Evolutionary conservation across 2,113 vertebrate species (phyloP).

Genomic region (Cyanoramphus novaezelandiae): DNA sequence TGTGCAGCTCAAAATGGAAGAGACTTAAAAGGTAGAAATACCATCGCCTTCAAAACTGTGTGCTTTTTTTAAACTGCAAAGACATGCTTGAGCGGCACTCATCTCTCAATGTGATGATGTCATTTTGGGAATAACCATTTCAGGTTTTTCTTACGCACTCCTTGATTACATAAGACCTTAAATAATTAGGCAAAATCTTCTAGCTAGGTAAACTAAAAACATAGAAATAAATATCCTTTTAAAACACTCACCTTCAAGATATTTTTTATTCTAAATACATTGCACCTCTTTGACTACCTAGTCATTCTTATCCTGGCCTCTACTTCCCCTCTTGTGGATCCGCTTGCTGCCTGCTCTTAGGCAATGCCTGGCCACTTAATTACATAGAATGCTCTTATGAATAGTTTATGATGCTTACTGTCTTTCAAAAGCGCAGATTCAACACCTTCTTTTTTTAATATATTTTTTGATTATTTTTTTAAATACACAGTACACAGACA

Average conservation of each 20-base stretch:
- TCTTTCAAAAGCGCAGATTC: conserved; percentile 72
- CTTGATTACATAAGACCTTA: conserved; percentile 23
- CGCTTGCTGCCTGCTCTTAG: conserved; percentile 67
- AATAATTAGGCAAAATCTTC: conserved; percentile 6
- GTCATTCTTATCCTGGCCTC: background rate
- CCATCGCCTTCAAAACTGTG: background rate
- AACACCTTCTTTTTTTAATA: conserved; percentile 62
- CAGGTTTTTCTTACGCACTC: conserved; percentile 45
- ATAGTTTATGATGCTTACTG: conserved; percentile 67
- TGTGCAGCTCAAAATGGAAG: background rate
- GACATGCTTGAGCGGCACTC: background rate
- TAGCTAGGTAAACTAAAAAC: conserved; percentile 49
- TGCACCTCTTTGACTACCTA: conserved; percentile 38
- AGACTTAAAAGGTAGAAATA: background rate
- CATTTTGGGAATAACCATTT: conserved; percentile 26
- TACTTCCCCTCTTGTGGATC: background rate
- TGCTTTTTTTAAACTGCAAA: conserved; percentile 41
- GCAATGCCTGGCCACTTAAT: conserved; percentile 63
- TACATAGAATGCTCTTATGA: conserved; percentile 61
- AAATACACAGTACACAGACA: conserved; percentile 78
- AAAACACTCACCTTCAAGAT: background rate
- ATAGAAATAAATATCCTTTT: background rate
- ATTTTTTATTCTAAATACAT: conserved; percentile 28
- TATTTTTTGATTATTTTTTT: conserved; percentile 43
- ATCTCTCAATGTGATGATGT: background rate